Evolutionary conservation across 2,888 invertebrate species (phyloP).

Genomic region (Scaptodrosophila latifasciaeformis): DNA sequence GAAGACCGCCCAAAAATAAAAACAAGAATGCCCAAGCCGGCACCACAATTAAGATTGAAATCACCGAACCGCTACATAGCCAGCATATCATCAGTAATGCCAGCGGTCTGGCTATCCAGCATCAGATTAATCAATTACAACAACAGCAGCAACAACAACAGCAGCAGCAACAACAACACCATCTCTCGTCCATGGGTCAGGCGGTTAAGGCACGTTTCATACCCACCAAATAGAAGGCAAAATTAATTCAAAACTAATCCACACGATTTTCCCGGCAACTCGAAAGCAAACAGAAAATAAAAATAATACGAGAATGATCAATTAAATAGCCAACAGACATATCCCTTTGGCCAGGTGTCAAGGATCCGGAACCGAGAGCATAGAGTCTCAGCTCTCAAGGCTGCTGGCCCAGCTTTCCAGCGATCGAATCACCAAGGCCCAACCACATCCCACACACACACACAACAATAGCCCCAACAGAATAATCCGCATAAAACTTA

Average conservation of each 20-base stretch:
- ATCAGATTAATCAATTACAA: conserved; percentile 72
- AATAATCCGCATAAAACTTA: too few species aligned
- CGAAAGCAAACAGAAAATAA: background rate
- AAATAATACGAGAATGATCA: background rate
- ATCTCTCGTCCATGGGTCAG: conserved; percentile 62
- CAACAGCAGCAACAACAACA: conserved; percentile 64
- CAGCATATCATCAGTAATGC: conserved; percentile 71
- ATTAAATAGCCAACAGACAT: background rate
- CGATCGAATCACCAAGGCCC: too few species aligned
- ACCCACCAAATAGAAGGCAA: conserved; percentile 67
- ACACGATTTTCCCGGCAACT: background rate
- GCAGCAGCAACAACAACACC: conserved; percentile 59
- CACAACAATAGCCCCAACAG: too few species aligned
- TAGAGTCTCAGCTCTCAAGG: background rate
- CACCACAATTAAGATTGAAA: conserved; percentile 71
- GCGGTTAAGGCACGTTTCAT: conserved; percentile 73
- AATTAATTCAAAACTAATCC: too few species aligned
- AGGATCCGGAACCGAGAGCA: background rate
- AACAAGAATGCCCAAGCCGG: conserved; percentile 63
- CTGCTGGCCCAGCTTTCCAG: background rate
- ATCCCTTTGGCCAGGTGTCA: background rate
- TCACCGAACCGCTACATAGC: conserved; percentile 71
- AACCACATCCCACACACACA: too few species aligned
- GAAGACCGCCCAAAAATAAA: conserved; percentile 74
- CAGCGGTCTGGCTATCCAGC: conserved; percentile 71